Evolutionary conservation across 2,797 vertebrate species (phyloP).

Genomic region (Poeciliopsis presidionis): DNA sequence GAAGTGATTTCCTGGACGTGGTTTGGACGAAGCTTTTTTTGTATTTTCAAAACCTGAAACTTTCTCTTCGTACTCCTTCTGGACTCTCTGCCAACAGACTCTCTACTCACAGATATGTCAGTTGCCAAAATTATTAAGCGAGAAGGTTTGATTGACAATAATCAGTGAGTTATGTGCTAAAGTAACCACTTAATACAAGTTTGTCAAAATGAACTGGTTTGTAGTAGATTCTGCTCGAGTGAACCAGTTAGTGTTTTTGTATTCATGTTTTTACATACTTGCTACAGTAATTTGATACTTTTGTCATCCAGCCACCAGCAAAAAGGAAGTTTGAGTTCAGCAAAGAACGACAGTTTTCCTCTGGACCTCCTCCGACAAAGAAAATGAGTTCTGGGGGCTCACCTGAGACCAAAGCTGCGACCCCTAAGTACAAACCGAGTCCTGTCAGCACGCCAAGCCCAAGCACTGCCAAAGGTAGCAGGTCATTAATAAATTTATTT

Average conservation of each 20-base stretch:
- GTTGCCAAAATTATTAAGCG: neutral
- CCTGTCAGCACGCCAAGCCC: slow-evolving; percentile 65
- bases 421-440: slow-evolving; percentile 71
- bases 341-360: slow-evolving; percentile 79
- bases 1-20: neutral
- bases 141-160: neutral
- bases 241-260: neutral
- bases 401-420: slow-evolving; percentile 63
- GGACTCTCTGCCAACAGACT: neutral
- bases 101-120: neutral
- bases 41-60: neutral
- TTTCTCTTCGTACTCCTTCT: neutral
- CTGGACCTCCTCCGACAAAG: slow-evolving; percentile 64
- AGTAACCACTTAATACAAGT: neutral
- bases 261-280: neutral
- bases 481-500: neutral
- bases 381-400: slow-evolving; percentile 72
- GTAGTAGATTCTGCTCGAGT: neutral
- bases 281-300: neutral
- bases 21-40: neutral
- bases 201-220: neutral
- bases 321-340: slow-evolving; percentile 91
- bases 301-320: slow-evolving; percentile 65
- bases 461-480: slow-evolving; percentile 77
- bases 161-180: no score